phyloP scores from a whole-genome alignment of 1,140 invertebrate genomes.

The Drosophila sturtevanti region DNA sequence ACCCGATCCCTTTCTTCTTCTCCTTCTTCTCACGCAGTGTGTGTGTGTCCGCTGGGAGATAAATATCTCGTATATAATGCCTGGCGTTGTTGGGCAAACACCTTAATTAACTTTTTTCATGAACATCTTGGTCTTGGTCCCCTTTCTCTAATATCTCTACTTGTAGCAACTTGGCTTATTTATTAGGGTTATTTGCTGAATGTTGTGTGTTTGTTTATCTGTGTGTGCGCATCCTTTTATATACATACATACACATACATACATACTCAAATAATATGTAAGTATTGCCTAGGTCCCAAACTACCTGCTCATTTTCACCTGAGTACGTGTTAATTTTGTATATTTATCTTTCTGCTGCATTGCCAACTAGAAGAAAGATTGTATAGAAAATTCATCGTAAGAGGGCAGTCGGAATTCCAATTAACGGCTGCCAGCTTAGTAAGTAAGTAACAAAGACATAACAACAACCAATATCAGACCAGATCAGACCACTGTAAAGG shows the following conservation, averaged over 20 bases:
- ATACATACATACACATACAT: constrained; percentile 24
- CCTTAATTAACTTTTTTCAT: constrained; percentile 79
- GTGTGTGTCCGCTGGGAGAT: constrained; percentile 53
- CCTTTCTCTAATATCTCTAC: constrained; percentile 25
- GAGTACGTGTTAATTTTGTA: constrained; percentile 79
- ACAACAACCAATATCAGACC: not conserved
- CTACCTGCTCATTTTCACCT: constrained; percentile 78
- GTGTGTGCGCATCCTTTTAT: constrained; percentile 42
- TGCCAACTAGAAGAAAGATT: constrained; percentile 59
- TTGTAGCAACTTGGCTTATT: constrained; percentile 72
- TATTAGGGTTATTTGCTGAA: constrained; percentile 75
- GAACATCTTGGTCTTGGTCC: constrained; percentile 53
- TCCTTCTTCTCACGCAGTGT: not conserved
- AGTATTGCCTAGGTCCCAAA: constrained; percentile 30
- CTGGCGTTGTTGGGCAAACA: constrained; percentile 67
- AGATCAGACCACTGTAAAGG: not conserved
- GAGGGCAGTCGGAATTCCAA: constrained; percentile 62
- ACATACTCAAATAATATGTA: too few species aligned
- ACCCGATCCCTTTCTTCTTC: not conserved
- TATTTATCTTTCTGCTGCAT: constrained; percentile 68
- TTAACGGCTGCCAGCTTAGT: constrained; percentile 55
- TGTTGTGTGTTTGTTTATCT: constrained; percentile 21
- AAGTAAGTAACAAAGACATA: constrained; percentile 36
- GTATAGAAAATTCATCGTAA: constrained; percentile 50
- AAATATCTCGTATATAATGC: constrained; percentile 77